Evolutionary conservation across 2,888 invertebrate genomes (phyloP).

Genomic region (Myopa testacea): DNA sequence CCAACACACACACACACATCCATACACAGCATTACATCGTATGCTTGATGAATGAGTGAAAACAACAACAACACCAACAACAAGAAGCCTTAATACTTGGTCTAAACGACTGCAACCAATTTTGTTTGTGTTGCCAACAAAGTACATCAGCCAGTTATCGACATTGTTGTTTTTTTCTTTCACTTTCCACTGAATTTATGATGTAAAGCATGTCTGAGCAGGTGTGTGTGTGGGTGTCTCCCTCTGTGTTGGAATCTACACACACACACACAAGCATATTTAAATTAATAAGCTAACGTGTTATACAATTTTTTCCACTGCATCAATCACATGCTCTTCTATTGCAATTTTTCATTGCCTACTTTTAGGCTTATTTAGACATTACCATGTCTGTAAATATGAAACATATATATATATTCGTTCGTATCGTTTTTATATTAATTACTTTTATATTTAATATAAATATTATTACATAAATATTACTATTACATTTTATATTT

Average conservation of each 20-base stretch:
- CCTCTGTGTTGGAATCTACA: too few relatives aligned
- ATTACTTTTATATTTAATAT: not conserved
- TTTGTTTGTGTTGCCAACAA: not conserved
- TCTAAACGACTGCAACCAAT: not conserved
- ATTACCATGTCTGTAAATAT: too few relatives aligned
- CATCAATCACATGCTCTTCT: too few relatives aligned
- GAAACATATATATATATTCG: too few relatives aligned
- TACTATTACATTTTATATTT: too few relatives aligned
- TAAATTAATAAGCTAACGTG: too few relatives aligned
- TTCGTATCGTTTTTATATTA: not conserved
- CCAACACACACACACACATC: constrained; percentile 13
- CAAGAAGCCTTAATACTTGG: not conserved
- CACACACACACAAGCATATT: too few relatives aligned
- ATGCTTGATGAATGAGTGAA: not conserved
- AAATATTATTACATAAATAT: not conserved
- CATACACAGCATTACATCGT: not conserved
- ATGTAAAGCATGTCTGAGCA: not conserved
- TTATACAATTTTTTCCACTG: too few relatives aligned
- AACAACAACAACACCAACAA: not conserved
- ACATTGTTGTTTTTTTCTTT: not conserved
- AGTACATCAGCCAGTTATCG: not conserved
- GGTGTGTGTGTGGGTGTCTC: not conserved
- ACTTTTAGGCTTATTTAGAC: not conserved
- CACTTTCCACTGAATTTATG: not conserved
- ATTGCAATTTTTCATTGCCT: constrained; percentile 15